A percentile compares a stretch with the other conserved stretches of the same genome.
phyloP scores from a whole-genome alignment of 2,888 invertebrate species.

The Polymixis lichenea region DNA sequence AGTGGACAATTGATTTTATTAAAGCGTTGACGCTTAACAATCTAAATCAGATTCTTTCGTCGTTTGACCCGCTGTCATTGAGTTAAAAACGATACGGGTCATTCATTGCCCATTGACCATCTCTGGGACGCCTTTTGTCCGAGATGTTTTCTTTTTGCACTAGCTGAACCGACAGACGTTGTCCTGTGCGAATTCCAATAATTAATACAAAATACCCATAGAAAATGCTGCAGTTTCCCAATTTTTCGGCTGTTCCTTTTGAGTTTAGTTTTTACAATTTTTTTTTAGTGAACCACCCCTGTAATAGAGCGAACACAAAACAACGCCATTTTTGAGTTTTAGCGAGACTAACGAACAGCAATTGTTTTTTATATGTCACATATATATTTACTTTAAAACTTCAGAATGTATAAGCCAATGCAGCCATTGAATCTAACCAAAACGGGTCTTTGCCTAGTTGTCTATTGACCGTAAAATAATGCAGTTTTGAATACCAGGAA shows the following conservation, averaged over 20 bases:
- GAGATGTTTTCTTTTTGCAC: not conserved
- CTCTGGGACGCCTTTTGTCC: not conserved
- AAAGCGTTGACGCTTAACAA: conserved; percentile 21
- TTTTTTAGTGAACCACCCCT: too few species aligned
- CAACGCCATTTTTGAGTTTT: too few species aligned
- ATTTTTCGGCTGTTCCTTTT: too few species aligned
- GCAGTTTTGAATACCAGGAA: not conserved
- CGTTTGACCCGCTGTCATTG: conserved; percentile 6
- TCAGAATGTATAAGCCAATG: not conserved
- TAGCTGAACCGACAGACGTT: too few species aligned
- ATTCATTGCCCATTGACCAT: conserved; percentile 10
- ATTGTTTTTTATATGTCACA: too few species aligned
- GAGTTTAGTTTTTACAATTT: too few species aligned
- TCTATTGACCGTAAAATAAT: not conserved
- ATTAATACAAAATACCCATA: too few species aligned
- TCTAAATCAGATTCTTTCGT: not conserved
- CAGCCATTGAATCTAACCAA: conserved; percentile 3
- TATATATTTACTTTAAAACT: too few species aligned
- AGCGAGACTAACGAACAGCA: too few species aligned
- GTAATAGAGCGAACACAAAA: too few species aligned
- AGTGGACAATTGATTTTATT: conserved; percentile 18
- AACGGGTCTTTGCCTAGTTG: conserved; percentile 1
- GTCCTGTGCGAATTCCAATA: too few species aligned
- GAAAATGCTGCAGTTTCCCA: too few species aligned
- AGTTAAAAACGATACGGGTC: conserved; percentile 7